Evolutionary conservation across 1,140 invertebrate species (phyloP).

Genomic region (Diachasma alloeum): DNA sequence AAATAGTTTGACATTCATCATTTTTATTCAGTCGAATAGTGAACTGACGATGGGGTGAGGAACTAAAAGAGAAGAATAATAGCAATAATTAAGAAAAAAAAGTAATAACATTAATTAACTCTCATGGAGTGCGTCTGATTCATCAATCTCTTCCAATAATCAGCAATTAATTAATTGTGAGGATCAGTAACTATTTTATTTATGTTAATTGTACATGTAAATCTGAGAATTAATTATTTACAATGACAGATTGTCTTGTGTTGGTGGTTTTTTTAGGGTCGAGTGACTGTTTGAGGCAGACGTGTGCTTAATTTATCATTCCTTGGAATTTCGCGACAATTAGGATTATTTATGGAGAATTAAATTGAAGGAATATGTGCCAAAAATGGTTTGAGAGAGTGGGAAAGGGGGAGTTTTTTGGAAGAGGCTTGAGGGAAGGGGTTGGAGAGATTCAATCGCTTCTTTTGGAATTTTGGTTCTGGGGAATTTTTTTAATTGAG

Average conservation of each 20-base stretch:
- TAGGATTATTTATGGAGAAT: neutral
- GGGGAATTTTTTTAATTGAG: too few relatives aligned
- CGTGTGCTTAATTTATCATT: neutral
- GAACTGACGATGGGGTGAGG: neutral
- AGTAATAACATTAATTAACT: neutral
- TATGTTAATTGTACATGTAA: neutral
- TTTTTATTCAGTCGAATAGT: neutral
- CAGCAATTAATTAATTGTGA: neutral
- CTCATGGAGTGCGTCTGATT: neutral
- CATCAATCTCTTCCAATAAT: neutral
- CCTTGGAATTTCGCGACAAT: neutral
- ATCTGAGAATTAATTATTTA: neutral
- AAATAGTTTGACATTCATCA: neutral
- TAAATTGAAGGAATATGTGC: neutral
- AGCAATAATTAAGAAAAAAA: neutral
- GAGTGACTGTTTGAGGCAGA: neutral
- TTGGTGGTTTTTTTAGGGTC: neutral
- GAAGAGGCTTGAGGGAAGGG: too few relatives aligned
- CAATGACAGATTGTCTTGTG: neutral
- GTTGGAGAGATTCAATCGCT: neutral
- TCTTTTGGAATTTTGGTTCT: neutral
- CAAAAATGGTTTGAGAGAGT: neutral
- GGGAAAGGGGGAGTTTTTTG: neutral
- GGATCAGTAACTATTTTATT: neutral
- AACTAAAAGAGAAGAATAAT: neutral